Conservation (phyloP, 2,888 invertebrate genomes). For the Timema podura region DNA sequence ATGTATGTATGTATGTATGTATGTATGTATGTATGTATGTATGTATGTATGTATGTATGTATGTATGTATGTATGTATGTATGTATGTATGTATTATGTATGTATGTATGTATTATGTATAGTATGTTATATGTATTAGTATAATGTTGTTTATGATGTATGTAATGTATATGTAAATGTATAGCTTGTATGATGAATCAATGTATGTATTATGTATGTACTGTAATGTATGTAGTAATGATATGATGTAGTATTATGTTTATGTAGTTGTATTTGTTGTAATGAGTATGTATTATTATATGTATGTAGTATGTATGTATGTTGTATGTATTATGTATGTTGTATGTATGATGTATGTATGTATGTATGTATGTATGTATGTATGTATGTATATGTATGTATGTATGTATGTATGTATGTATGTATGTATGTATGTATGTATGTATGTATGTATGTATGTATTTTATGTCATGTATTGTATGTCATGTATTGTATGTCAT, state of each 20-base stretch:
- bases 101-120: too few species aligned
- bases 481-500: too few species aligned
- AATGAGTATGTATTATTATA: slow-evolving; percentile 1
- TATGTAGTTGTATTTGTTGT: not conserved
- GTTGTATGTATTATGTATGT: too few species aligned
- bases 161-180: slow-evolving; percentile 48
- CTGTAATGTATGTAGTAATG: too few species aligned
- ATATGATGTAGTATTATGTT: not conserved
- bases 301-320: too few species aligned
- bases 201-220: too few species aligned
- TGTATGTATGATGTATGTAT: not conserved
- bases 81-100: slow-evolving; percentile 1
- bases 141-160: slow-evolving; percentile 15
- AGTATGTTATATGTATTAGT: too few species aligned
- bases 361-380: not conserved
- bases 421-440: not conserved
- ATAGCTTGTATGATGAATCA: too few species aligned
- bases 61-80: slow-evolving; percentile 14
- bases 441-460: too few species aligned
- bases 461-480: too few species aligned
- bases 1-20: not conserved
- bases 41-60: slow-evolving; percentile 14
- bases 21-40: slow-evolving; percentile 1
- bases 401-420: not conserved
- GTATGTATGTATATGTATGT: not conserved